Conservation (phyloP, 2,113 vertebrate species). For the Gymnogyps californianus region DNA sequence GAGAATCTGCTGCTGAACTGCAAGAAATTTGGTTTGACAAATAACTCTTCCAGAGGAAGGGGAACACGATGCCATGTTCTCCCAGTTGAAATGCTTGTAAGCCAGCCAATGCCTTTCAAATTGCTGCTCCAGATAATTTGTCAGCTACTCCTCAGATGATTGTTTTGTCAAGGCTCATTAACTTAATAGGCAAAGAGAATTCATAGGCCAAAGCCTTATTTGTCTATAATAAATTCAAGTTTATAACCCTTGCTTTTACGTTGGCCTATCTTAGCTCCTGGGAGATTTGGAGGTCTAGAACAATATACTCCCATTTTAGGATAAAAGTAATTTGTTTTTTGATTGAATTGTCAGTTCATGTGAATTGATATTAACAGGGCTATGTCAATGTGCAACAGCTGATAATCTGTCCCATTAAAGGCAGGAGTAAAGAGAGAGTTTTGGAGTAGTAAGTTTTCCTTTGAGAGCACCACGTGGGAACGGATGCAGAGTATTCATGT, state of each 20-base stretch:
- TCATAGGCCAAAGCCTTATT: constrained; percentile 26
- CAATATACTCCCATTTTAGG: neutral
- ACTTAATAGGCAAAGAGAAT: constrained; percentile 16
- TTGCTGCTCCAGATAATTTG: constrained; percentile 27
- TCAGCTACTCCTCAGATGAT: constrained; percentile 6
- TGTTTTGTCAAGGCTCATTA: constrained; percentile 52
- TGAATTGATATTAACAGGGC: neutral
- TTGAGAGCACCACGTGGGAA: neutral
- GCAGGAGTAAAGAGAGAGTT: neutral
- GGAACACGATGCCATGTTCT: neutral
- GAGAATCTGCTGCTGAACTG: neutral
- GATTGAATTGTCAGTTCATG: neutral
- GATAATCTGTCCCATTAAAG: neutral
- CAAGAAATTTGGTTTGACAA: neutral
- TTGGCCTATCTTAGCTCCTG: neutral
- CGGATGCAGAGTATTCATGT: neutral
- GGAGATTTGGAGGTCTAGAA: neutral
- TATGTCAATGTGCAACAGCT: neutral
- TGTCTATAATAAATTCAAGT: neutral
- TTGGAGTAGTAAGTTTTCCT: neutral
- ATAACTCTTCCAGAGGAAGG: neutral
- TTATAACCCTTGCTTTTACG: neutral
- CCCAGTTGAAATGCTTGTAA: neutral
- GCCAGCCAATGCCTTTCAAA: neutral
- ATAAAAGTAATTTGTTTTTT: neutral